phyloP scores from a whole-genome alignment of 2,888 invertebrate species.

The Sinopyrophorus schimmeli region DNA sequence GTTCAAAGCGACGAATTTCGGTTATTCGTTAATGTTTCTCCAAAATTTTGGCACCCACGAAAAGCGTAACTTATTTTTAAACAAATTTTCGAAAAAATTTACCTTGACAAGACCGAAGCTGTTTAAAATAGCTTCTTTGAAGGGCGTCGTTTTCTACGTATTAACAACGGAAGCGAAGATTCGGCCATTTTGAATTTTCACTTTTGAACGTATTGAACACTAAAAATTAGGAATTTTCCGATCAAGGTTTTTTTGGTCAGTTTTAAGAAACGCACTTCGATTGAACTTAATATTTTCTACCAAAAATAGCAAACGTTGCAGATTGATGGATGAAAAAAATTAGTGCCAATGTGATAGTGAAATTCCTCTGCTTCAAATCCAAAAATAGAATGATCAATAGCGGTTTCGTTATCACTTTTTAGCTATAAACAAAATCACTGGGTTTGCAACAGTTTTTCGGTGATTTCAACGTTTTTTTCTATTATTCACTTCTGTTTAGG shows the following conservation, averaged over 20 bases:
- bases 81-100: constrained; percentile 35
- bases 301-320: too few species aligned
- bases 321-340: too few species aligned
- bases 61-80: constrained; percentile 5
- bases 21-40: not conserved
- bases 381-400: constrained; percentile 50
- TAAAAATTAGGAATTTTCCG: constrained; percentile 15
- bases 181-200: constrained; percentile 58
- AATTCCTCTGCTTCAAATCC: constrained; percentile 41
- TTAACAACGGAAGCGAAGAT: constrained; percentile 48
- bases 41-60: constrained; percentile 15
- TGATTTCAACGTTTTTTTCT: too few species aligned
- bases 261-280: constrained; percentile 3
- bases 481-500: too few species aligned
- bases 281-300: too few species aligned
- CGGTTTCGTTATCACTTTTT: constrained; percentile 46
- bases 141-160: constrained; percentile 48
- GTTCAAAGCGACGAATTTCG: constrained; percentile 36
- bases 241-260: not conserved
- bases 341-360: constrained; percentile 40
- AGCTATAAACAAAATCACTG: constrained; percentile 7
- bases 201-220: constrained; percentile 49
- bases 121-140: constrained; percentile 45
- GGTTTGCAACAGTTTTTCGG: not conserved
- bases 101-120: constrained; percentile 41